Base-by-base conservation (phyloP, 2,113 vertebrate genomes). In the Podocnemis expansa region DNA sequence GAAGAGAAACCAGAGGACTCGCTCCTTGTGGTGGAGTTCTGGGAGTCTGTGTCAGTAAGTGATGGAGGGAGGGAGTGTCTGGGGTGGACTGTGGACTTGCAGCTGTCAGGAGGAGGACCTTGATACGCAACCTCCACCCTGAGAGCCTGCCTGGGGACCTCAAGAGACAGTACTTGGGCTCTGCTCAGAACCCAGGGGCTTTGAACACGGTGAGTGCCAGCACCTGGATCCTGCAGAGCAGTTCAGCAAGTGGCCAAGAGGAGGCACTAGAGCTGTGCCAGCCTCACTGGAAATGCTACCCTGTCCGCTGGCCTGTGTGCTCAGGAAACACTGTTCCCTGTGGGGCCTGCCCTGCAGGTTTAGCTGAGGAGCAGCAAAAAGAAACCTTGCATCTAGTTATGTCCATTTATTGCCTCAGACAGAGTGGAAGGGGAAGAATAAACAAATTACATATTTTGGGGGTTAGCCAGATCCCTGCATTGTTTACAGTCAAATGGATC, bases 401-500 rank as follows among this genome's bases (percentile, higher is more conserved):
- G 51, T 60, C 70, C 41, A 12, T 25, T 47, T 3, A 21, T 17
- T 70, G 41, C 67, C 85, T 60, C 25, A 52, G 5, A 5, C 45
- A 13, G 1, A 52, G 38, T 25, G 10, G 56, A 49, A 45, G 78
- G 17, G 27, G 75, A 85, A 17, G 31, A 31, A 45, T 75, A 84
- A 91, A 81, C 0, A 9, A 14, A 25, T 34, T 92, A 2, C 6
- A 8, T 85, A 5, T 24, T 84, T n/a, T 81, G 14, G 63, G 22
- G 14, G 92, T 93, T 87, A 80, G 78, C 31, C 29, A 87, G 22
- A 22, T 63, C 24, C 0, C 51, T 78, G 12, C 24, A 0, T 60
- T 22, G 29, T 79, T 93, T 85, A 27, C 45, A 85, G 4, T 89
- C 88, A 43, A 1, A 2, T 2, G 25, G 38, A 45, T 90, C 41